A percentile compares a stretch with the other conserved stretches of the same genome.
These are phyloP conservation scores for Ataeniobius toweri DNA, from an alignment of 2,797 vertebrate genomes.

Conservation along the genomic window DNA sequence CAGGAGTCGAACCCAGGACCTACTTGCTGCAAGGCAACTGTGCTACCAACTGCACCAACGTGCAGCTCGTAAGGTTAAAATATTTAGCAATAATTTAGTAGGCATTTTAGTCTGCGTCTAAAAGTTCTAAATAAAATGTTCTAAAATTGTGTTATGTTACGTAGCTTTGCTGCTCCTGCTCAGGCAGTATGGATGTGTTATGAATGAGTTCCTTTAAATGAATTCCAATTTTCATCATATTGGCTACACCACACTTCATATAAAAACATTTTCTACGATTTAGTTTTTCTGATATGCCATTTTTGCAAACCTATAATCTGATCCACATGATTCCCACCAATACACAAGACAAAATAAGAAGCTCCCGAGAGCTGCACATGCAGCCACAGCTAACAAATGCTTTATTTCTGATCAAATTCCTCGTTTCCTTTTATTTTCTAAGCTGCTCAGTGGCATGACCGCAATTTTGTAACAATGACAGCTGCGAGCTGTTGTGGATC, in stretches of 20 bases:
- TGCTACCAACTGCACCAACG: too few species aligned
- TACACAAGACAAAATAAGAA: constrained; percentile 46
- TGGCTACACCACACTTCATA: constrained; percentile 46
- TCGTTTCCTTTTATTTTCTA: constrained; percentile 23
- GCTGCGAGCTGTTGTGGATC: constrained; percentile 97
- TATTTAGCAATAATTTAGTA: background rate
- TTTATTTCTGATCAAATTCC: constrained; percentile 47
- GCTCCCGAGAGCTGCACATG: constrained; percentile 75
- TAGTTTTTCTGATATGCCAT: constrained; percentile 21
- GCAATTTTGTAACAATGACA: constrained; percentile 94
- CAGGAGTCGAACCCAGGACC: too few species aligned
- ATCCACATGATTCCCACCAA: constrained; percentile 34
- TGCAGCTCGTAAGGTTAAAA: too few species aligned
- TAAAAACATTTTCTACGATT: constrained; percentile 39
- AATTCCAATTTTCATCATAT: constrained; percentile 31
- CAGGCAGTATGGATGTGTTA: constrained; percentile 60
- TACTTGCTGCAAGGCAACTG: too few species aligned
- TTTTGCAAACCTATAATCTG: constrained; percentile 35
- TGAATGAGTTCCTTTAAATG: constrained; percentile 37
- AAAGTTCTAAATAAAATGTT: background rate
- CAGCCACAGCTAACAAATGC: constrained; percentile 64
- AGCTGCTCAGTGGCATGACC: constrained; percentile 82
- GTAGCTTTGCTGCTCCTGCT: constrained; percentile 45
- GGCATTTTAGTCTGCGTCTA: background rate
- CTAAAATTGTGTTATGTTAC: constrained; percentile 6